Evolutionary conservation across 2,888 invertebrate species (phyloP).

Genomic region (Argyresthia albistria): DNA sequence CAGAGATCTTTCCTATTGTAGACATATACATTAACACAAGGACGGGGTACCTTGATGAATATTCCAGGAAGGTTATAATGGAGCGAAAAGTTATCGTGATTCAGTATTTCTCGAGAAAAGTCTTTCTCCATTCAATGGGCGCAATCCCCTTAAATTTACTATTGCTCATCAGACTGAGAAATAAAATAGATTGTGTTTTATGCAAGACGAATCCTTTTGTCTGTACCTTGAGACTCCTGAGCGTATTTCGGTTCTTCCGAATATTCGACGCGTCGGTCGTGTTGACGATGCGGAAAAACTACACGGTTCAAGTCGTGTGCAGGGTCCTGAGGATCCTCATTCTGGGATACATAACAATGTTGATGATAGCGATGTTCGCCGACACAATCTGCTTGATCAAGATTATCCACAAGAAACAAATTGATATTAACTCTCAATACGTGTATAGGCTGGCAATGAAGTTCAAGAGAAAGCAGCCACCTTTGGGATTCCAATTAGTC

Average conservation of each 20-base stretch:
- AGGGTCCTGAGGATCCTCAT: conserved; percentile 12
- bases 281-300: conserved; percentile 4
- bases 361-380: no score
- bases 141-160: conserved; percentile 23
- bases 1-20: conserved; percentile 17
- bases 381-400: no score
- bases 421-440: no score
- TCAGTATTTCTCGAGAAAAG: conserved; percentile 20
- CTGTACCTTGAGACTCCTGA: no score
- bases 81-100: conserved; percentile 13
- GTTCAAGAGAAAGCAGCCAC: no score
- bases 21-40: conserved; percentile 20
- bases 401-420: no score
- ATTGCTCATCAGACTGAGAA: conserved; percentile 13
- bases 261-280: no score
- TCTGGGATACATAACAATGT: conserved; percentile 16
- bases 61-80: conserved; percentile 16
- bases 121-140: conserved; percentile 21
- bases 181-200: no score
- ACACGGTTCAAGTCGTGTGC: conserved; percentile 12
- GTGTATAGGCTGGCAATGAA: no score
- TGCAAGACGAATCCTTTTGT: no score
- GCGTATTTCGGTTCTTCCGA: no score
- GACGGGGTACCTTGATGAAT: conserved; percentile 19
- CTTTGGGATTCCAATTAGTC: no score